Conservation (phyloP, 2,888 invertebrate species). For the Schizotus pectinicornis region DNA sequence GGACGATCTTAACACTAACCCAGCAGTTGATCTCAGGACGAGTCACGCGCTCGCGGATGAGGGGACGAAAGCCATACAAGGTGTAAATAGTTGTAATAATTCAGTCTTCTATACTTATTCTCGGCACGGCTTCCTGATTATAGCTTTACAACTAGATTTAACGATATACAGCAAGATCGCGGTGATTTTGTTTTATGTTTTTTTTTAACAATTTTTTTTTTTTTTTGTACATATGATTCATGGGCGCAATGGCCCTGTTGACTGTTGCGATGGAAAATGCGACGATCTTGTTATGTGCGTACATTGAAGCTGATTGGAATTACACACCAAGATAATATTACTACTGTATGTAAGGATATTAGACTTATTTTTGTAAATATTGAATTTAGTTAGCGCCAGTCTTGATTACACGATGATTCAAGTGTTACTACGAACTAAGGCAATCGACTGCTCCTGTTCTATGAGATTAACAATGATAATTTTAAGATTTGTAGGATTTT, state of each 20-base stretch:
- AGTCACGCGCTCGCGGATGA: slow-evolving; percentile 23
- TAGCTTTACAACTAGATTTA: slow-evolving; percentile 38
- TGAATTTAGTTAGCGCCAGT: slow-evolving; percentile 53
- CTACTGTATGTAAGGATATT: slow-evolving; percentile 47
- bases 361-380: slow-evolving; percentile 58
- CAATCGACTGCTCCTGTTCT: slow-evolving; percentile 42
- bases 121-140: slow-evolving; percentile 45
- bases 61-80: slow-evolving; percentile 24
- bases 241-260: slow-evolving; percentile 5
- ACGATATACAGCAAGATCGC: no score
- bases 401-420: slow-evolving; percentile 43
- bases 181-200: no score
- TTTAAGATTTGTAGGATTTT: slow-evolving; percentile 46
- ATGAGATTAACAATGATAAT: slow-evolving; percentile 44
- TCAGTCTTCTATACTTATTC: slow-evolving; percentile 50
- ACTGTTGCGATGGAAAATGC: slow-evolving; percentile 7
- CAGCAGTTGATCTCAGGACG: slow-evolving; percentile 35
- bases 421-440: slow-evolving; percentile 39
- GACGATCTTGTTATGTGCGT: slow-evolving; percentile 14
- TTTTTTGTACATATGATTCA: neutral
- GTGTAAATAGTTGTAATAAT: slow-evolving; percentile 47
- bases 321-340: slow-evolving; percentile 38
- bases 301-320: slow-evolving; percentile 31
- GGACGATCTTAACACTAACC: no score
- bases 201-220: slow-evolving; percentile 18